Base-by-base conservation (phyloP, 2,888 invertebrate genomes). In the Brachypalpus laphriformis region DNA sequence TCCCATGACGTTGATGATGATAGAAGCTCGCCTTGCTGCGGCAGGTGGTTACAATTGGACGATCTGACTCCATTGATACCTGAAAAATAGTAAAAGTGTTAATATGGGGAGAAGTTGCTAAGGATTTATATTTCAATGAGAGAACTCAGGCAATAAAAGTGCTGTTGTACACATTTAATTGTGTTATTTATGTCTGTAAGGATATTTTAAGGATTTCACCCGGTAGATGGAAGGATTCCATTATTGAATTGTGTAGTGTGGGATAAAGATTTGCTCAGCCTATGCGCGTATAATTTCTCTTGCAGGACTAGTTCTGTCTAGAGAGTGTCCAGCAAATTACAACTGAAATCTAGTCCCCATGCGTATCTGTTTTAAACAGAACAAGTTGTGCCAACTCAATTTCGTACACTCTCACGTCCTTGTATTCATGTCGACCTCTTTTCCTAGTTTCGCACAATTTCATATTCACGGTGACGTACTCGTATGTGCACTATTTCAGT, bases 11-110 rank as follows among this genome's bases (percentile, higher is more conserved):
- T 20, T 90, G 90, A 25, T 92, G 92, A 63, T 88, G 82, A 47
- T 75, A 75, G 92, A 88, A 92, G 90, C 89, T 91, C 70, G 89
- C 89, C 82, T 90, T 91, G 54, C 88, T 88, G 87, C 92, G 89
- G 90, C 92, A 88, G 40, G 92, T 90, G 42, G 90, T 90, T 40
- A 92, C 92, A 87, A 92, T 89, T 75, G 92, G 91, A 56, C 91
- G 91, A 87, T 91, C 91, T 68, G 90, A 89, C 87, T 92, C 91
- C 86, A 92, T 87, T 18, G 91, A 90, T 75, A 92, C 92, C 93
- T 93, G 89, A 22, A 86, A 59, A 71, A 70, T 25, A 47, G 16
- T 51, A 4, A 1, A 37, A 47, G 14, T 37, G 8, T 22, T 2
- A 2, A 25, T 25, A 25, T 37, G 5, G 0, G 34, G 4, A 34